Evolutionary conservation across 2,113 vertebrate genomes (phyloP), one percentile per base, ranked within the genome.

Genomic region (Blennius ocellaris): DNA sequence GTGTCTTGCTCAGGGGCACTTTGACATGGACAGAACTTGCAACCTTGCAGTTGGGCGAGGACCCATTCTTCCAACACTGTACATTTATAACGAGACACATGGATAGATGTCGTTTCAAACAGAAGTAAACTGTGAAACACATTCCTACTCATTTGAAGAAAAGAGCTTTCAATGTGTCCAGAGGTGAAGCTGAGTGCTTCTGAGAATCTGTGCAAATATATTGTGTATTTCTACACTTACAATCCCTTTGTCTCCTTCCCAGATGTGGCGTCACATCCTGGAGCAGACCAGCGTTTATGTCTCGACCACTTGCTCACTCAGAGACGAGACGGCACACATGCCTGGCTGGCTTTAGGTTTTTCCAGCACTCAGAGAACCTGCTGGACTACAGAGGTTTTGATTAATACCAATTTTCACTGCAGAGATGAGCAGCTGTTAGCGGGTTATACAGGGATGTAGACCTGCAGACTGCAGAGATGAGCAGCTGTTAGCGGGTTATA

Each of bases 251-350:
- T 39, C 14, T 30, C n/a, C 41, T 1, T 7, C 16, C 12, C 60
- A 8, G 12, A 58, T 21, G 21, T 16, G 49, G 14, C 41, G 38
- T 41, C 38, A 6, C 15, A 30, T 16, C 37, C 9, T 10, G 8
- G 51, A 9, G 21, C 44, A 39, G 43, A 49, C 50, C 5, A 17
- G 60, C 41, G 30, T 39, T 49, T 41, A 43, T 3, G n/a, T 44
- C 37, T 40, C 49, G 30, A 4, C 37, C 38, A 15, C 40, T 21
- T 17, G 15, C 56, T 49, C 36, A 44, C 6, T 60, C 48, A 43
- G 17, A 58, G 41, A 74, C 68, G 21, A 76, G 67, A 54, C 62
- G 30, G 37, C 41, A 53, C 44, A 51, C 6, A 59, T 11, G 54
- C 30, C 14, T 12, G 16, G 40, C 43, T 71, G 38, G 52, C 12